Evolutionary conservation across 2,797 vertebrate species (phyloP).

Genomic region (Sebastes nivosus): DNA sequence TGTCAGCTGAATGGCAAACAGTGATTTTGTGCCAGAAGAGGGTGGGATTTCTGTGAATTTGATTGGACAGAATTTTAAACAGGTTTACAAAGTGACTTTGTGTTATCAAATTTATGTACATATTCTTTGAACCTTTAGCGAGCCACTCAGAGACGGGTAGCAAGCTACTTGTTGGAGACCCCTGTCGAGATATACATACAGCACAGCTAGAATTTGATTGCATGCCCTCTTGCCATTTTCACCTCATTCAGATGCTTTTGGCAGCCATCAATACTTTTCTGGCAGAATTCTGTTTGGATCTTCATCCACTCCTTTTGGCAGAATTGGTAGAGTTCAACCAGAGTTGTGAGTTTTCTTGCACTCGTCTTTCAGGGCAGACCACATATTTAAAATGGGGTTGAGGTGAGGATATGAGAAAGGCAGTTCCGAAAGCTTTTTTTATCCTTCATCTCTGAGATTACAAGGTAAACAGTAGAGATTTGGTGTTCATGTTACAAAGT

Average conservation of each 20-base stretch:
- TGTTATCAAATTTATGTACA: too few relatives aligned
- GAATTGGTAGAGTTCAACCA: neutral
- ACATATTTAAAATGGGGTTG: neutral
- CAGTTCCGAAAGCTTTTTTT: neutral
- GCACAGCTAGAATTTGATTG: neutral
- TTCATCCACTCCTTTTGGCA: neutral
- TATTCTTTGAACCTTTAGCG: too few relatives aligned
- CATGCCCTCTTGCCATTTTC: too few relatives aligned
- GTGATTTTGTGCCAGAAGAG: too few relatives aligned
- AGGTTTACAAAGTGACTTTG: too few relatives aligned
- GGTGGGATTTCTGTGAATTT: too few relatives aligned
- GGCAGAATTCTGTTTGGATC: neutral
- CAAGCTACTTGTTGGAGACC: too few relatives aligned
- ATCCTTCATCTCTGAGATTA: neutral
- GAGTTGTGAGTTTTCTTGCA: neutral
- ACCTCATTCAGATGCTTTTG: neutral
- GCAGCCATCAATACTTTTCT: neutral
- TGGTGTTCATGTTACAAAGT: neutral
- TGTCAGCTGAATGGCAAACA: too few relatives aligned
- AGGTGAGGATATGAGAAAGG: neutral
- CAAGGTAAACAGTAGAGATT: neutral
- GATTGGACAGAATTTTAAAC: too few relatives aligned
- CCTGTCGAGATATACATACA: neutral
- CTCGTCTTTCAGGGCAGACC: neutral
- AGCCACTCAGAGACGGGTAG: too few relatives aligned